Conservation (phyloP, 2,888 invertebrate genomes). For the Catotricha subobsoleta region DNA sequence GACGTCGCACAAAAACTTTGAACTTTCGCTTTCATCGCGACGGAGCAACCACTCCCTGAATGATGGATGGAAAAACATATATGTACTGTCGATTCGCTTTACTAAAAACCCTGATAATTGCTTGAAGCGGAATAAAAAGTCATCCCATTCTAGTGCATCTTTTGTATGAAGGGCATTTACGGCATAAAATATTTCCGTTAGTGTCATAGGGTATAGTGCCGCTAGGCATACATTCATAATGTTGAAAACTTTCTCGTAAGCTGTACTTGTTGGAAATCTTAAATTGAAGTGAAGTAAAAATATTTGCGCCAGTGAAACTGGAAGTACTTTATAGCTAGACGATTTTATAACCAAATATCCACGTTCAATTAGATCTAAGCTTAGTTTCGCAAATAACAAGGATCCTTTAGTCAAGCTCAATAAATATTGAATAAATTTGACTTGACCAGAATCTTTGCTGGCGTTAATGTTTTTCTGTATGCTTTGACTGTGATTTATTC, state of each 20-base stretch:
- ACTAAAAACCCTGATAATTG: constrained; percentile 73
- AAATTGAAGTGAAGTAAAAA: constrained; percentile 83
- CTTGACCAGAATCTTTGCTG: constrained; percentile 35
- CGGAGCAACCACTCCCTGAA: constrained; percentile 89
- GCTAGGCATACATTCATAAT: constrained; percentile 82
- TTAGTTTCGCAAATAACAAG: constrained; percentile 79
- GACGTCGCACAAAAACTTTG: constrained; percentile 85
- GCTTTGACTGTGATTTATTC: constrained; percentile 60
- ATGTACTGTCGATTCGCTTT: constrained; percentile 78
- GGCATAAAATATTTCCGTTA: constrained; percentile 83
- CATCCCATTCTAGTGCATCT: constrained; percentile 71
- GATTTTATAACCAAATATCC: constrained; percentile 88
- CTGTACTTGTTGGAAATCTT: constrained; percentile 73
- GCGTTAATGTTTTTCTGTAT: constrained; percentile 70
- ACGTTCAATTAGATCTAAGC: constrained; percentile 77
- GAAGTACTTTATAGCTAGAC: constrained; percentile 80
- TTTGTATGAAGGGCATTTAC: constrained; percentile 71
- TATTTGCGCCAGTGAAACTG: constrained; percentile 74
- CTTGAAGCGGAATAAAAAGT: constrained; percentile 76
- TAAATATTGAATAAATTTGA: constrained; percentile 73
- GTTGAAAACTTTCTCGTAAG: constrained; percentile 77
- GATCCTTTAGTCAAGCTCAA: constrained; percentile 71
- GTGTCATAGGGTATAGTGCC: constrained; percentile 74
- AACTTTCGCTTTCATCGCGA: constrained; percentile 69
- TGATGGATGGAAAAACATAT: constrained; percentile 95